Base-by-base conservation (phyloP, 2,888 invertebrate species). In the Drosophila seclusa region DNA sequence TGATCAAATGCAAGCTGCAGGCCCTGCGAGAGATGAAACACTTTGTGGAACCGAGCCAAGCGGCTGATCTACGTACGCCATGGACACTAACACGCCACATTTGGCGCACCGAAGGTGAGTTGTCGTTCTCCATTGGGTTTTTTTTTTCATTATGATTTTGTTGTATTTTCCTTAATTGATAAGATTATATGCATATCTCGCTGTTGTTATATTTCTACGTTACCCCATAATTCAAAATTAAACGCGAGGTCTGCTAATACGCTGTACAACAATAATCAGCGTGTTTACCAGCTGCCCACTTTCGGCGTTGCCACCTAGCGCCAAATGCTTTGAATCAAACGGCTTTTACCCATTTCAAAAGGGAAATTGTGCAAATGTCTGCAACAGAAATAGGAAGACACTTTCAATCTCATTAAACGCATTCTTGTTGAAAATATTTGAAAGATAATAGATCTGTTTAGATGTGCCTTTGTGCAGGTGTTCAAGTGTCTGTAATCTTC, bases 1-100 rank as follows among this genome's bases (percentile, higher is more conserved):
- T 99, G 73, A 96, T 99, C 77, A 99, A 99, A 94, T 99, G 99
- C 93, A 96, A 97, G 87, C 94, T 99, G 57, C 99, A 99, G 94
- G 99, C 99, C 0, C 96, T 98, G 95, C 94, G 97, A 79, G 99
- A 99, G 94, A 94, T 96, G 87, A 73, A 80, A 49, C 65, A 84
- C 18, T 82, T 80, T 29, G 73, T 88, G 29, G 89, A 86, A 36
- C 75, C 87, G 2, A 68, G 68, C 11, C 73, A 75, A 40, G 36
- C 73, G 13, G 55, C 79, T 2, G 75, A 80, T 8, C 40, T 89
- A 31, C 83, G 89, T 1, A 83, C 90, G 11, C 88, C 91, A 29
- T 89, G 88, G 81, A 74, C 86, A 10, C 72, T 91, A 16, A 91
- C 91, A 18, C 82, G 86, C 1, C 86, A 91, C 65, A 91, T 92